Percentiles rank a stretch among this genome's conserved stretches.
Conservation (phyloP, 2,888 invertebrate species). For the Lycophotia porphyrea region DNA sequence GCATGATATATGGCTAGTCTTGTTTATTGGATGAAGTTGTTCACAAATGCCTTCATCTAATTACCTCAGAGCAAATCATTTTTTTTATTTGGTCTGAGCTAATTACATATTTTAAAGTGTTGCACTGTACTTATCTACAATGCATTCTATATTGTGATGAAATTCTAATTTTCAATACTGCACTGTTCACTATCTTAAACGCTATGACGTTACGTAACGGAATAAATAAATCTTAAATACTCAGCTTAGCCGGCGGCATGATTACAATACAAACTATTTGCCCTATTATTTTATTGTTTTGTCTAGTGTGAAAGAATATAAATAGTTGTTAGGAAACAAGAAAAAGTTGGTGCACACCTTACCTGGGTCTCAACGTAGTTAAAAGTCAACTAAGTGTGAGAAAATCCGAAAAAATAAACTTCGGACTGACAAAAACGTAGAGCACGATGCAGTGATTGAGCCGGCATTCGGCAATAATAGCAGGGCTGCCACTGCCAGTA, state of each 20-base stretch:
- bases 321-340: not conserved
- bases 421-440: not conserved
- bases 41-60: not conserved
- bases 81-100: too few relatives aligned
- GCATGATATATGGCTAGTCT: not conserved
- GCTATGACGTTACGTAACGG: constrained; percentile 37
- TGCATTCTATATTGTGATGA: not conserved
- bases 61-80: too few relatives aligned
- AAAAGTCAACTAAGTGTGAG: constrained; percentile 1
- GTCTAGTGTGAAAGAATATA: not conserved
- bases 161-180: not conserved
- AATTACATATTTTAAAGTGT: not conserved
- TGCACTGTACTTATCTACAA: not conserved
- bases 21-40: not conserved
- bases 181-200: not conserved
- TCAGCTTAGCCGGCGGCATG: not conserved
- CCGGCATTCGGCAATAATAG: constrained; percentile 26
- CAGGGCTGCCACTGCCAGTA: constrained; percentile 3
- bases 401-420: not conserved
- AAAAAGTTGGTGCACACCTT: constrained; percentile 27
- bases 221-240: constrained; percentile 42
- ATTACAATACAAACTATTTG: constrained; percentile 9
- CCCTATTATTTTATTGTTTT: not conserved
- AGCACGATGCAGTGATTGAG: too few relatives aligned
- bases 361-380: constrained; percentile 22